A percentile compares a stretch with the other conserved stretches of the same genome.
Conservation (phyloP, 2,113 vertebrate species). For the human (Homo sapiens) region DNA sequence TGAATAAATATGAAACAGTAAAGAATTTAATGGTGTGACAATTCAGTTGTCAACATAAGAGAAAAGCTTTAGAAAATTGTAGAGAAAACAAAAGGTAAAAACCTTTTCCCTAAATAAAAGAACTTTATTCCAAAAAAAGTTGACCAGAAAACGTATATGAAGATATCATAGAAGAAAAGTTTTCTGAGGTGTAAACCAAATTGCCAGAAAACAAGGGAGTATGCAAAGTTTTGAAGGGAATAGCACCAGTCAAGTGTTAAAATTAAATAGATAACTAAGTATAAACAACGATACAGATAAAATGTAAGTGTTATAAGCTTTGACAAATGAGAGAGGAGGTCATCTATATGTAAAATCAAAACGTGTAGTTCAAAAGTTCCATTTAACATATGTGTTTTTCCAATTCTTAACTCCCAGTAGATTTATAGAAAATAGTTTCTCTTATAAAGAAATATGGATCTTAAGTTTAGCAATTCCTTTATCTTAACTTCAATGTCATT, state of each 20-base stretch:
- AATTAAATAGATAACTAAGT: not conserved
- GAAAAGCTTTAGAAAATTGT: not conserved
- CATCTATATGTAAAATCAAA: not conserved
- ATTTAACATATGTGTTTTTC: not conserved
- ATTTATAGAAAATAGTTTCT: not conserved
- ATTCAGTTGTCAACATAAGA: not conserved
- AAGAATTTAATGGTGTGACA: not conserved
- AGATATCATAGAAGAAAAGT: not conserved
- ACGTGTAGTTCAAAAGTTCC: not conserved
- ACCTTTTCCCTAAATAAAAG: not conserved
- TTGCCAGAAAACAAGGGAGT: not conserved
- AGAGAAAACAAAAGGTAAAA: conserved; percentile 1
- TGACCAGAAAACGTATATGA: not conserved
- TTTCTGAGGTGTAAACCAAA: not conserved
- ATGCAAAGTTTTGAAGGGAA: not conserved
- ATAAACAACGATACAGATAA: not conserved
- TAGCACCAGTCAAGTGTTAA: not conserved
- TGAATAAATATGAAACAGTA: conserved; percentile 1
- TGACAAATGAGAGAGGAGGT: not conserved
- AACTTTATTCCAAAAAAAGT: not conserved
- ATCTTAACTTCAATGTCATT: conserved; percentile 12
- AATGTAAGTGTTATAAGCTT: not conserved
- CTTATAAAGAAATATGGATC: not conserved
- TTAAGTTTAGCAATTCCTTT: conserved; percentile 12
- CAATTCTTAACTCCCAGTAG: not conserved